Conservation (phyloP, 2,113 vertebrate genomes). For the Oenanthe oenanthe region DNA sequence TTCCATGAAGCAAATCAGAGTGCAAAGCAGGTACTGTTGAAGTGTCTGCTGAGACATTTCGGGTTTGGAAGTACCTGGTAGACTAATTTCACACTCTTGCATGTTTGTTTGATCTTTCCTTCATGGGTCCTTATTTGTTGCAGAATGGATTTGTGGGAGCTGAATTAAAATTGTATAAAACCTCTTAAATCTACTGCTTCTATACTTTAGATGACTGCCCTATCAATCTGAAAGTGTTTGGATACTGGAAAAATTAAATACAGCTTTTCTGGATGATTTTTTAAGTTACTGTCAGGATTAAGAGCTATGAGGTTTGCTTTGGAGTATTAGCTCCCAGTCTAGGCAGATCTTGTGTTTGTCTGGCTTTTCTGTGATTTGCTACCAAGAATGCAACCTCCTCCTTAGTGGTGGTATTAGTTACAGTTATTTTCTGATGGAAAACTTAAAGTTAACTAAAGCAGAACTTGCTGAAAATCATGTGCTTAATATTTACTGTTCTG, state of each 20-base stretch:
- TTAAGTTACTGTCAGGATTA: background rate
- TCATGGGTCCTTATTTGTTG: background rate
- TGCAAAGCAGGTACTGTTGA: background rate
- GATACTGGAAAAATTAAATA: background rate
- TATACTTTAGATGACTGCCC: background rate
- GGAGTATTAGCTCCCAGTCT: background rate
- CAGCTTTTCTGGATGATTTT: background rate
- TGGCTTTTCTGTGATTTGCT: background rate
- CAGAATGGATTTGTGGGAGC: background rate
- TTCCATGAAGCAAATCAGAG: accelerated
- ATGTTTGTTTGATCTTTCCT: accelerated
- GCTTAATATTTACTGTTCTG: constrained; percentile 26
- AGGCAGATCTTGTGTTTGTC: background rate
- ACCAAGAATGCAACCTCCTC: background rate
- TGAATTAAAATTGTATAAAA: background rate
- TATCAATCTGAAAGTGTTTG: background rate
- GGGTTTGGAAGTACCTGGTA: background rate
- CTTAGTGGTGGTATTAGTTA: background rate
- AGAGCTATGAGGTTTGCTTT: background rate
- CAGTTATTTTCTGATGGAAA: constrained; percentile 7
- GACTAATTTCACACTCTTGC: background rate
- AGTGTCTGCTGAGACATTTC: background rate
- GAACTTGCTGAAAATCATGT: constrained; percentile 43
- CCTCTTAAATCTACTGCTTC: background rate
- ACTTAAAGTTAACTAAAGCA: background rate